Evolutionary conservation across 1,140 invertebrate genomes (phyloP).

Genomic region (Drosophila virilis): DNA sequence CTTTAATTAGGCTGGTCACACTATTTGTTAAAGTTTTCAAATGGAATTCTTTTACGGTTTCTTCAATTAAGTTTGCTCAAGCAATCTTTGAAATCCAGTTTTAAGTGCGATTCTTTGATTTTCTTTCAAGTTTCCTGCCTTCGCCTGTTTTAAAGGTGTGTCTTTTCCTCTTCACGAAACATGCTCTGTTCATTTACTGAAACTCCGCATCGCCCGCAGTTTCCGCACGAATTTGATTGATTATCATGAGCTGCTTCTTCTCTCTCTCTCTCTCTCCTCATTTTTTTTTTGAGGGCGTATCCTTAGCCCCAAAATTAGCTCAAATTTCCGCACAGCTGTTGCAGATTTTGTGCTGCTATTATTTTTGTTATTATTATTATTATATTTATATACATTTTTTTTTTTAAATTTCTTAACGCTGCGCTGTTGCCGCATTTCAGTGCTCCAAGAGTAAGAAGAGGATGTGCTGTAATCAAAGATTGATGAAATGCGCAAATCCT

Average conservation of each 20-base stretch:
- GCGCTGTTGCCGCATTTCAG: slow-evolving; percentile 8
- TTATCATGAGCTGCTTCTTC: slow-evolving; percentile 19
- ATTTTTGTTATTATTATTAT: slow-evolving; percentile 11
- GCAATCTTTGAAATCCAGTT: too few relatives aligned
- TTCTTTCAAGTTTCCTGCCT: too few relatives aligned
- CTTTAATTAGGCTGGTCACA: too few relatives aligned
- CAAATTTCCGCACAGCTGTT: slow-evolving; percentile 50
- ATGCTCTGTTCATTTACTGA: not conserved
- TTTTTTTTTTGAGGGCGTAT: not conserved
- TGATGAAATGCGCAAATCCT: slow-evolving; percentile 18
- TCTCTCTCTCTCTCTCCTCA: not conserved
- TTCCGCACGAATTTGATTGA: slow-evolving; percentile 22
- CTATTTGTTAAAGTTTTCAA: too few relatives aligned
- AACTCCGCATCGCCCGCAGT: not conserved
- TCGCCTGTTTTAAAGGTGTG: too few relatives aligned
- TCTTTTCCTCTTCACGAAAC: too few relatives aligned
- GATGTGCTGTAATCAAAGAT: slow-evolving; percentile 22
- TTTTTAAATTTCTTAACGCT: not conserved
- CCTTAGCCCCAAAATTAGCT: slow-evolving; percentile 24
- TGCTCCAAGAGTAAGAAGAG: not conserved
- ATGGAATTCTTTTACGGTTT: too few relatives aligned
- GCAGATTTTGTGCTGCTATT: slow-evolving; percentile 1
- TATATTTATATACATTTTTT: not conserved
- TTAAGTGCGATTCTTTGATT: too few relatives aligned
- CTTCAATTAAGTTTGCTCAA: too few relatives aligned